Evolutionary conservation across 2,888 invertebrate genomes (phyloP), one percentile per base, ranked within the genome.

Genomic region (Drosophila eohydei): DNA sequence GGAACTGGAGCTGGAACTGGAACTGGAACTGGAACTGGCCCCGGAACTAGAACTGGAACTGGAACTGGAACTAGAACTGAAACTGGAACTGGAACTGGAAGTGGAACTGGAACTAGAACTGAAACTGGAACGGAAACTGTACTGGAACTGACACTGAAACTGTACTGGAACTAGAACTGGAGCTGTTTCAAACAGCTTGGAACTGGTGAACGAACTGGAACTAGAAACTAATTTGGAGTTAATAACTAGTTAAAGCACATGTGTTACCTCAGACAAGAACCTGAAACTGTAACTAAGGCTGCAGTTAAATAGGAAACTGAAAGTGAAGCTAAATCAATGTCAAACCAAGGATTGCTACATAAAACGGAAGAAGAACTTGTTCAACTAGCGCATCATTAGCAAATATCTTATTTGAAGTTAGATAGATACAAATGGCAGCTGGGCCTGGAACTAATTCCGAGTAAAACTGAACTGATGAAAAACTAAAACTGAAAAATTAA

Each of bases 21-120:
- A 28, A 16, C 28, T 48, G 14, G 28, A 58, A 48, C 46, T 6
- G n/a, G 43, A 21, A 21, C 28, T 58, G n/a, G n/a, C n/a, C n/a
- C n/a, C n/a, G n/a, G 30, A 59, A 59, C 48, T 16, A 5, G 16
- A 44, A 28, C 44, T 9, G 2, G 41, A 41, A 16, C 8, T 6
- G 30, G 16, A 44, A 7, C 11, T 21, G 21, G 21, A 21, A 21
- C 21, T 1, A 21, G 21, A 21, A 21, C 21, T 5, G 14, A 12
- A 44, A 44, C 8, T 21, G 12, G 16, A 41, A 41, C 4, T 30
- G 26, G 44, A 26, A 6, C 8, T 43, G 26, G 8, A 28, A 12
- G n/a, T 11, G 7, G 50, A 16, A 34, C 16, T 12, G 16, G 11
- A n/a, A 52, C 32, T 14, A 5, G 30, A 30, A 36, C n/a, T n/a